These are phyloP conservation scores for Numenius phaeopus DNA, from an alignment of 2,797 vertebrate species.

Conservation along the genomic window DNA sequence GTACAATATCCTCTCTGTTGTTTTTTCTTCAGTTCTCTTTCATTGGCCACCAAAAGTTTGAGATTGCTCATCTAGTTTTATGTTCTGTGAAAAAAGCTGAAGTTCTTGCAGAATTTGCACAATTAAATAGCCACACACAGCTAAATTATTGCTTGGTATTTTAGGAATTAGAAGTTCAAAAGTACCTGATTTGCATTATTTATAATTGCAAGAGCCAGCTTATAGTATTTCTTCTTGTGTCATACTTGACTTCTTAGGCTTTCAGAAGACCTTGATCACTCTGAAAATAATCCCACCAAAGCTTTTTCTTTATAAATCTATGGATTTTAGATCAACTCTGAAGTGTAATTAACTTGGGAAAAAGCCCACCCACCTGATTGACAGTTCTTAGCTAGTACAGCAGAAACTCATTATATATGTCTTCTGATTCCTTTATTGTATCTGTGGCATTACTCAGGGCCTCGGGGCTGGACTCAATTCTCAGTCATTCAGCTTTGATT, in stretches of 20 bases:
- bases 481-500: not conserved
- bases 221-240: conserved; percentile 1
- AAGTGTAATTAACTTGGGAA: conserved; percentile 39
- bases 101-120: not conserved
- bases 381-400: not conserved
- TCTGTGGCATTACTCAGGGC: not conserved
- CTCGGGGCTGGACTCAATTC: not conserved
- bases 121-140: not conserved
- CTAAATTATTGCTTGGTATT: conserved; percentile 20
- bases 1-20: not conserved
- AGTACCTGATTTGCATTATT: conserved; percentile 25
- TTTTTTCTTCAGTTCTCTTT: not conserved
- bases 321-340: conserved; percentile 25
- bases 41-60: not conserved
- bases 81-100: not conserved
- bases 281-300: conserved; percentile 54
- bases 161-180: conserved; percentile 27
- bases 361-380: not conserved
- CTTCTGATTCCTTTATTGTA: not conserved
- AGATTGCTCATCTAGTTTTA: not conserved
- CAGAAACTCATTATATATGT: not conserved
- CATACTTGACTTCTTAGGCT: conserved; percentile 21
- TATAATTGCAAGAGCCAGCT: not conserved
- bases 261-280: not conserved
- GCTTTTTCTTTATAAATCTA: conserved; percentile 15